Evolutionary conservation across 2,797 vertebrate genomes (phyloP).

Genomic region (Otolemur crassicaudatus): DNA sequence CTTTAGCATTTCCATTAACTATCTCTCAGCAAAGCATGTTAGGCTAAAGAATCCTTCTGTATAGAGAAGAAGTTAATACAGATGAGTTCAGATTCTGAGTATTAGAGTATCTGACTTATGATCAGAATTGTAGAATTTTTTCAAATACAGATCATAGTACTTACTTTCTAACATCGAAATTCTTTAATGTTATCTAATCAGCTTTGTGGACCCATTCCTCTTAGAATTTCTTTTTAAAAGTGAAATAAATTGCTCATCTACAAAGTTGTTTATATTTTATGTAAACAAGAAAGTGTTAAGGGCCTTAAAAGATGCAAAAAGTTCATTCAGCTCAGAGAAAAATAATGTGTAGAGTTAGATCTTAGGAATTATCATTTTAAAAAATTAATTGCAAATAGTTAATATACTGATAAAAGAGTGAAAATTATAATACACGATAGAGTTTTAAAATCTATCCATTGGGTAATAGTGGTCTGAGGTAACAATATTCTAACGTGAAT

Average conservation of each 20-base stretch:
- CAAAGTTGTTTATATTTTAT: conserved; percentile 2
- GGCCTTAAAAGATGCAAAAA: background rate
- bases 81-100: background rate
- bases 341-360: background rate
- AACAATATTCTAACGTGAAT: conserved; percentile 83
- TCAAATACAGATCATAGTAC: background rate
- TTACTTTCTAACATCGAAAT: background rate
- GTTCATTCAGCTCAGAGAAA: background rate
- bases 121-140: background rate
- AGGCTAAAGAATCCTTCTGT: background rate
- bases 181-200: conserved; percentile 13
- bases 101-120: background rate
- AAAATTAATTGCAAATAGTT: background rate
- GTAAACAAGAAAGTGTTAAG: background rate
- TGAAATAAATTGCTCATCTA: background rate
- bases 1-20: background rate
- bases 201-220: background rate
- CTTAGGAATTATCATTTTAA: conserved; percentile 14
- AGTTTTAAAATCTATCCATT: conserved; percentile 78
- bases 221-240: background rate
- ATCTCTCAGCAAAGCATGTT: background rate
- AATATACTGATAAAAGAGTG: background rate
- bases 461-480: conserved; percentile 74
- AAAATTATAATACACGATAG: background rate
- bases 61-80: background rate